Evolutionary conservation across 2,888 invertebrate genomes (phyloP), one percentile per base, ranked within the genome.

Genomic region (Drosophila quasianomalipes): DNA sequence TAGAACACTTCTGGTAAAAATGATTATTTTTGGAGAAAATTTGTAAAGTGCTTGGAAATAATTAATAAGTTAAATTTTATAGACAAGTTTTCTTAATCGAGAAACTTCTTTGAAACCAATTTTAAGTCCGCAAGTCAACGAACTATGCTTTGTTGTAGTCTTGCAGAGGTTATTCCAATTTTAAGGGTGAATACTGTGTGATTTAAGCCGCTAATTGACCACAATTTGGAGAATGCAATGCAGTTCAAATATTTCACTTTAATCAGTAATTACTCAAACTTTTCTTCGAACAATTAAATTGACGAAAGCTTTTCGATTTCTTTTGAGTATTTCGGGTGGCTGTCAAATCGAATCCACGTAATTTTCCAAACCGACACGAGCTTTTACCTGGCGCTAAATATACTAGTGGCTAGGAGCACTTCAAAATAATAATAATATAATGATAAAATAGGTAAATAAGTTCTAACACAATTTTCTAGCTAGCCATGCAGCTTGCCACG

Each of bases 401-500:
- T 54, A 59, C 54, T 64, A 44, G 55, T 64, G 22, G 33, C 19
- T n/a, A 22, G 26, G 16, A 58, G 22, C 55, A 55, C n/a, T 47
- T 64, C 19, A 66, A 52, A 60, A 65, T 63, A 72, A 68, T 63
- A 72, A 68, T 31, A 60, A 76, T 51, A 51, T 65, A 63, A 72
- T 53, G 60, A 63, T 70, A 55, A 49, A 57, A 52, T 63, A 54
- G 28, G 54, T 61, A 66, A 80, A 76, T 76, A 80, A 68, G 60
- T 63, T 55, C 19, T 26, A 51, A 53, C 35, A 70, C 57, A 68
- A 62, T 67, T 65, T 80, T 53, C 30, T 22, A 41, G 60, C 33
- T 64, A 49, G 39, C 30, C 70, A n/a, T 31, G 39, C 49, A 30
- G 60, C 59, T 39, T 37, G 51, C 44, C 47, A 39, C 12, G 39